Base-by-base conservation (phyloP, 2,888 invertebrate species). In the Rosalia funebris region DNA sequence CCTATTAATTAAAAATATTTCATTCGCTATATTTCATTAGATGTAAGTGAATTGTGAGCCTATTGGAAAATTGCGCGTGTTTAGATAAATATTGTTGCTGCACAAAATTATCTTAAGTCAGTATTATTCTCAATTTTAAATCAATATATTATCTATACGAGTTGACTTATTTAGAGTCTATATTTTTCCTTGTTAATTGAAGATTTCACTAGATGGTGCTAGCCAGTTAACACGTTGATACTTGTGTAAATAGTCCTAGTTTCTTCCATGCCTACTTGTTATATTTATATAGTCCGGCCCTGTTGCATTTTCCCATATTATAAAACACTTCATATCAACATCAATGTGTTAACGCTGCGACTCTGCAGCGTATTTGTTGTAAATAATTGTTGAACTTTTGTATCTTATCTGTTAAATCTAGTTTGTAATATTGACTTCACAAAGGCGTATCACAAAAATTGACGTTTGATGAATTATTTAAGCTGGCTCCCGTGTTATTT, bases 301-400 rank as follows among this genome's bases (percentile, higher is more conserved):
- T 41, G 16, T n/a, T n/a, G n/a, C n/a, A n/a, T n/a, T n/a, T n/a
- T n/a, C n/a, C n/a, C n/a, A n/a, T n/a, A n/a, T n/a, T n/a, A n/a
- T n/a, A n/a, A n/a, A n/a, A n/a, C n/a, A n/a, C n/a, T n/a, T n/a
- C n/a, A n/a, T n/a, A n/a, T n/a, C n/a, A n/a, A n/a, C n/a, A n/a
- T n/a, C n/a, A n/a, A n/a, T n/a, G 41, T 41, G 41, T 41, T 41
- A 41, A 41, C 17, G 19, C 25, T 25, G 25, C n/a, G n/a, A n/a
- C n/a, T n/a, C n/a, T n/a, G n/a, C n/a, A 25, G 4, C 25, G 34
- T 46, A 7, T 53, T 53, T 45, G 65, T 47, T 67, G 65, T 68
- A 66, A 63, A 69, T 66, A 62, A 61, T 69, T 62, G 59, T 69
- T 69, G 54, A 42, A 42, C 45, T 57, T 62, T 66, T 62, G 45